phyloP scores from a whole-genome alignment of 2,113 vertebrate genomes.

The Illadopsis cleaveri region DNA sequence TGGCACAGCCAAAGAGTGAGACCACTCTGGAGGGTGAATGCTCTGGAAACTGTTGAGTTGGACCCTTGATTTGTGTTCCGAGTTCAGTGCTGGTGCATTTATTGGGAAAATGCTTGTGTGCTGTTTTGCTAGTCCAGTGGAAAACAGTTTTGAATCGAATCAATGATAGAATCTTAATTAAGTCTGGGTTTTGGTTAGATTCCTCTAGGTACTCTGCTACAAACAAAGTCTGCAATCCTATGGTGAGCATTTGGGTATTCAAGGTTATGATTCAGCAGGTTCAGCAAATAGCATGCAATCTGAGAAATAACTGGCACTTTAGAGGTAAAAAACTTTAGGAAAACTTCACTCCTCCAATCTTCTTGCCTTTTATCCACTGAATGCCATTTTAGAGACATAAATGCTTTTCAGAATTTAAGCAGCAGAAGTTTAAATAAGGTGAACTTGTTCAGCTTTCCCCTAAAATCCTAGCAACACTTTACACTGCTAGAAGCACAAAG shows the following conservation, averaged over 20 bases:
- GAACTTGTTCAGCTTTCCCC: not conserved
- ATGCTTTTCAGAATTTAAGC: not conserved
- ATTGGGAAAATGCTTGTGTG: not conserved
- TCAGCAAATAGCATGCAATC: not conserved
- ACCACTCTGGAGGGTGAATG: not conserved
- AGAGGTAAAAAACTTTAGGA: not conserved
- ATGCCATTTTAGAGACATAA: not conserved
- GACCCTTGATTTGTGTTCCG: not conserved
- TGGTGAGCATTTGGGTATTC: not conserved
- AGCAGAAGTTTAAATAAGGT: slow-evolving; percentile 16
- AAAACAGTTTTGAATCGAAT: not conserved
- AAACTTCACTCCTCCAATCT: not conserved
- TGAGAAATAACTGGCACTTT: not conserved
- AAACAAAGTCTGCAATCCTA: not conserved
- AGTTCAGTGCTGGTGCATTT: not conserved
- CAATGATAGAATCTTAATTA: not conserved
- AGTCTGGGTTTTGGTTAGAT: not conserved
- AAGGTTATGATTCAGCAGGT: not conserved
- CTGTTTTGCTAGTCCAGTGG: not conserved
- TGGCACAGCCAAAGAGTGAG: not conserved
- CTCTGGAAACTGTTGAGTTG: not conserved
- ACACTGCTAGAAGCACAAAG: not conserved
- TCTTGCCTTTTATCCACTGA: not conserved
- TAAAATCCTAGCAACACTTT: not conserved
- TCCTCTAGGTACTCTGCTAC: not conserved